Evolutionary conservation across 1,140 invertebrate species (phyloP), one percentile per base, ranked within the genome.

Genomic region (Helicorthomorpha holstii): DNA sequence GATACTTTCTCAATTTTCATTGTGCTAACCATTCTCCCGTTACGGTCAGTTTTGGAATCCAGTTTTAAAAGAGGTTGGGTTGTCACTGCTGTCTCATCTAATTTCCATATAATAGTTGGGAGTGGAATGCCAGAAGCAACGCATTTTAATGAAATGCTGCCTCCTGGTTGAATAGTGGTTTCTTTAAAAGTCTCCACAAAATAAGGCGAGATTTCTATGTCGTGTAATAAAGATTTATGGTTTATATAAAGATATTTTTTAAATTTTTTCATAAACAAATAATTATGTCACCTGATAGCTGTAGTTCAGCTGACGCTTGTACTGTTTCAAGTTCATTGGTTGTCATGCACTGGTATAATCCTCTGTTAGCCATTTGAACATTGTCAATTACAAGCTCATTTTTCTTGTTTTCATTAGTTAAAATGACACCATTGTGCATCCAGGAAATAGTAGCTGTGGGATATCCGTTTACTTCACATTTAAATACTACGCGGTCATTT

Each of bases 381-480:
- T 52, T 48, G 3, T 27, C 19, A n/a, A 14, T 48, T 3, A 48
- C 19, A 7, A 46, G 19, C 21, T 7, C 19, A 46, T 25, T 25
- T n/a, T n/a, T n/a, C n/a, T n/a, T n/a, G 7, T 4, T 7, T 46
- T 46, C 45, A 10, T 10, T 27, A 3, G 69, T 68, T 23, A 85
- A 68, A 1, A 78, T 75, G 34, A 77, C 71, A 3, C 83, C 84
- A 65, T 91, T 82, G 69, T 85, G 84, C 47, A 85, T 72, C 87
- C 86, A 90, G 58, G 79, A 75, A 45, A 88, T 63, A 27, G 73
- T 73, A 54, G 78, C 77, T 23, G 83, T 74, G 23, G 81, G 80
- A 66, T 82, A 81, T 29, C 85, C 85, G 49, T 77, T 75, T 57
- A 85, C 79, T 0, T 82, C 77, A 65, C 87, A 92, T 70, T 87